Evolutionary conservation across 2,888 invertebrate genomes (phyloP).

Genomic region (Limenitis camilla): DNA sequence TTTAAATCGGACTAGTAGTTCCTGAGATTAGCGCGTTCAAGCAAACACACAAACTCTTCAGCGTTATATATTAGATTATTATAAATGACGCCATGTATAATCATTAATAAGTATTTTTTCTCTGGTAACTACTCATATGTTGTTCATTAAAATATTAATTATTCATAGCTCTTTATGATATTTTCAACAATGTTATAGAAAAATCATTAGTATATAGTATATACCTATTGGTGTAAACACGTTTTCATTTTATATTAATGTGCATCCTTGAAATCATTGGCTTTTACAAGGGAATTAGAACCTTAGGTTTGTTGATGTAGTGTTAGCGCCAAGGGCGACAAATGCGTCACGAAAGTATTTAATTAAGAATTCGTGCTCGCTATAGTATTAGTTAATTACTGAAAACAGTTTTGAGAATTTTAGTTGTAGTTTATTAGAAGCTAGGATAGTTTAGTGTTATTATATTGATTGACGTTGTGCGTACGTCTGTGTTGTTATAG

Average conservation of each 20-base stretch:
- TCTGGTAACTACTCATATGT: neutral
- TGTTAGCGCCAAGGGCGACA: conserved; percentile 13
- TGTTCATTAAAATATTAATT: neutral
- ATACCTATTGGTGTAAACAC: neutral
- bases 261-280: conserved; percentile 10
- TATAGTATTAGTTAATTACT: conserved; percentile 5
- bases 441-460: conserved; percentile 15
- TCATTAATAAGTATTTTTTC: too few species aligned
- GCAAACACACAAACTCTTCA: too few species aligned
- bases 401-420: neutral
- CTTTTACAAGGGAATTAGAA: conserved; percentile 11
- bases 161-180: too few species aligned
- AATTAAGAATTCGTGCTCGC: conserved; percentile 22
- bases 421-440: conserved; percentile 21
- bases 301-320: conserved; percentile 12
- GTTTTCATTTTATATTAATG: conserved; percentile 6
- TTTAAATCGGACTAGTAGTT: too few species aligned
- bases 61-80: too few species aligned
- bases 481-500: conserved; percentile 73
- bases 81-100: too few species aligned
- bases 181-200: too few species aligned
- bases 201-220: neutral
- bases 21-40: too few species aligned
- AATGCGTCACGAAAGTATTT: conserved; percentile 37
- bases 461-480: conserved; percentile 53